Evolutionary conservation across 2,113 vertebrate species (phyloP).

Genomic region (Microtus montanus): DNA sequence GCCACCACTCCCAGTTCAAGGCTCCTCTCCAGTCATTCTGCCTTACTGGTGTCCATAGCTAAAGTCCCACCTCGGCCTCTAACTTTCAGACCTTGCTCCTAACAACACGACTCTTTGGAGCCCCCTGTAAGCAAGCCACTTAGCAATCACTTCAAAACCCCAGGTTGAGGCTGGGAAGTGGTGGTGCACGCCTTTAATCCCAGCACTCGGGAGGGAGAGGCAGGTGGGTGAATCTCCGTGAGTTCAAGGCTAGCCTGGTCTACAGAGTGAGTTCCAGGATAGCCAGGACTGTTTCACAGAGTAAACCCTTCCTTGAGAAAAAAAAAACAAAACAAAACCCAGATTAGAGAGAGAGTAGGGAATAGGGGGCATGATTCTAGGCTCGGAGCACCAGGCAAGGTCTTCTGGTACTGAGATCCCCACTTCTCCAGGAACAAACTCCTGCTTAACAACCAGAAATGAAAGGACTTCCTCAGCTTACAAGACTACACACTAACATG

Average conservation of each 20-base stretch:
- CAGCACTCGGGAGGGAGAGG: no score
- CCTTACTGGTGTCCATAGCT: not conserved
- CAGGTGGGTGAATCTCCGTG: no score
- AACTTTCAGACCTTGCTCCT: not conserved
- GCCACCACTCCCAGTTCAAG: not conserved
- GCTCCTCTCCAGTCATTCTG: not conserved
- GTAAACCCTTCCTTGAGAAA: no score
- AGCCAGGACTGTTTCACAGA: no score
- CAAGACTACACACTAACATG: not conserved
- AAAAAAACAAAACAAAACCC: no score
- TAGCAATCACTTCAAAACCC: not conserved
- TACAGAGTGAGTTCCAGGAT: no score
- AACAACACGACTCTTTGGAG: not conserved
- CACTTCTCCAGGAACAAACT: not conserved
- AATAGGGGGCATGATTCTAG: not conserved
- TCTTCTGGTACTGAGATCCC: not conserved
- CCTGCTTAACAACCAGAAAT: not conserved
- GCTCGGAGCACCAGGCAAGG: not conserved
- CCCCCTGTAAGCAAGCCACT: not conserved
- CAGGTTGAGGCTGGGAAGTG: not conserved
- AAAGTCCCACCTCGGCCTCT: not conserved
- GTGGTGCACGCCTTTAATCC: no score
- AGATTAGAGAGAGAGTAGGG: no score
- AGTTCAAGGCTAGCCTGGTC: no score
- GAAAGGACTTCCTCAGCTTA: not conserved